Evolutionary conservation across 2,797 vertebrate species (phyloP), one percentile per base, ranked within the genome.

Genomic region (Tokudaia muenninki): DNA sequence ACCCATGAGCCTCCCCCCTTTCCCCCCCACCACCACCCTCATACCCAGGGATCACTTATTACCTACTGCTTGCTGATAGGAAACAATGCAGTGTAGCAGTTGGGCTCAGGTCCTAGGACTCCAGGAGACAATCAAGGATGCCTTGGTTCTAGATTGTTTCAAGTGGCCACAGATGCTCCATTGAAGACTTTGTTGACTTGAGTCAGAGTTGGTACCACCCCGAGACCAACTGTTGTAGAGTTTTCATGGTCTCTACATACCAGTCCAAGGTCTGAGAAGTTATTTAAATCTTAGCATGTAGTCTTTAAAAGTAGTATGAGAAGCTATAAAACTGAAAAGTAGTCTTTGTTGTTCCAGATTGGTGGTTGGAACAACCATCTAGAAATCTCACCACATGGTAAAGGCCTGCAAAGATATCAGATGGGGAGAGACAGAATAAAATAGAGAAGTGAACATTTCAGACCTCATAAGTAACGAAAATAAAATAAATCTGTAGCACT

Each of bases 261-360:
- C 61, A 17, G 19, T 5, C 47, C 9, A 41, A 59, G 17, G 50
- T 24, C 63, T 65, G 55, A 4, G 77, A 81, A 31, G 1, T 91
- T 94, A 87, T 63, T 97, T 89, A 44, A 44, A 61, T 50, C 37
- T 70, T 44, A 52, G 19, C 19, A 21, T 47, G 19, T n/a, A 50
- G n/a, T 75, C 89, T 78, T 92, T 87, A 21, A 74, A 86, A 87
- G 21, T 19, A 80, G 34, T 78, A 55, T 65, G 7, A 94, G 65
- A 91, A 93, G 82, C 84, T 52, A 22, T 78, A 74, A 95, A 87
- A 95, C 87, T 44, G 19, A 88, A 92, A 96, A 61, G 59, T 65
- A 24, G 7, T 74, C 44, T 41, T 34, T 0, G 17, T 67, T 74
- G n/a, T 47, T 61, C 61, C 50, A 83, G 26, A n/a, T 14, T 41